Conservation (phyloP, 2,113 vertebrate genomes). For the Semnornis frantzii region DNA sequence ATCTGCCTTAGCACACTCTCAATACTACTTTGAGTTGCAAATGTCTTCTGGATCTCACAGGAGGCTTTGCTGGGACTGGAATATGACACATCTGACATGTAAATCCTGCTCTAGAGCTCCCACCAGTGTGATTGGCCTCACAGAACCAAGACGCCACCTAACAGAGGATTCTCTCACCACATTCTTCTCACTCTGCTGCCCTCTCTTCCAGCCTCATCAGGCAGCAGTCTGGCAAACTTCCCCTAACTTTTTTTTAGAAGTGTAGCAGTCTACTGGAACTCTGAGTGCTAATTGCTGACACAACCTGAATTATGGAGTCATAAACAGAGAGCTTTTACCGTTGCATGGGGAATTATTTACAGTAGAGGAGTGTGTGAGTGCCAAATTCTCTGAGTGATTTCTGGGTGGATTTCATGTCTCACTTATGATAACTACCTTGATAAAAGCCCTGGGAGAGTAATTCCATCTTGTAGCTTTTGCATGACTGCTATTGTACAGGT, state of each 20-base stretch:
- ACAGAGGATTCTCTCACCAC: not conserved
- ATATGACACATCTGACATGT: not conserved
- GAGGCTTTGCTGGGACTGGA: not conserved
- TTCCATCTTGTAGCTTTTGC: slow-evolving; percentile 66
- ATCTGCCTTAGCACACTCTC: not conserved
- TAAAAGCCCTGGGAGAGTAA: slow-evolving; percentile 69
- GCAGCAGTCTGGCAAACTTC: not conserved
- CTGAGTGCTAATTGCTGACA: slow-evolving; percentile 42
- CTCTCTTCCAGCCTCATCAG: not conserved
- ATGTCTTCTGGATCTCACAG: not conserved
- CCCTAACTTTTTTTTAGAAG: slow-evolving; percentile 3
- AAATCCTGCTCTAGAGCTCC: not conserved
- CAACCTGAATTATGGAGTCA: slow-evolving; percentile 33
- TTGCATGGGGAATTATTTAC: slow-evolving; percentile 49
- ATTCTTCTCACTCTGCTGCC: slow-evolving; percentile 3
- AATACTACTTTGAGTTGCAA: not conserved
- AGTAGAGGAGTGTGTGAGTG: slow-evolving; percentile 10
- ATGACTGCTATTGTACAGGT: slow-evolving; percentile 68
- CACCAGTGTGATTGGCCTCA: not conserved
- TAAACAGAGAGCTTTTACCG: slow-evolving; percentile 33
- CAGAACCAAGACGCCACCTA: not conserved
- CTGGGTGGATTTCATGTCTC: slow-evolving; percentile 70
- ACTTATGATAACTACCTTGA: slow-evolving; percentile 60
- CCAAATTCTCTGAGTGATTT: slow-evolving; percentile 37
- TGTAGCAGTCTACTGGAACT: not conserved